Evolutionary conservation across 2,113 vertebrate species (phyloP), one percentile per base, ranked within the genome.

Genomic region (Cyphomyrus discorhynchus): DNA sequence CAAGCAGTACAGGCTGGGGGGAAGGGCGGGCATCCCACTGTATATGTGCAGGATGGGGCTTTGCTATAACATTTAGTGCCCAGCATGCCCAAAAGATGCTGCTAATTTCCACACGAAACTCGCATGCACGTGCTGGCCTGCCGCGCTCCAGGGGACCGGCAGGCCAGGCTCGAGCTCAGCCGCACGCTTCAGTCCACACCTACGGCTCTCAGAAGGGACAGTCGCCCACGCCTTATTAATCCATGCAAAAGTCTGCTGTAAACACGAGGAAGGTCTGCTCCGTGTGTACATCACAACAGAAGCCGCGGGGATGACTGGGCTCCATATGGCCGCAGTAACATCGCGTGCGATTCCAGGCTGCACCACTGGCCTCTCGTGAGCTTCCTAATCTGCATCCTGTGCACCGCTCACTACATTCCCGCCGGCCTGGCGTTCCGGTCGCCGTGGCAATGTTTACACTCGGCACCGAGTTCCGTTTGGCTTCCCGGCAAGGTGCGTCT

Each of bases 201-300:
- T 77, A 39, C 58, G 74, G 84, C 62, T 90, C 89, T 90, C 90
- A 86, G 87, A 89, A 90, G 91, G 90, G 93, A 92, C 90, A 27
- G 90, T 93, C 94, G 93, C 95, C 95, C 94, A 95, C 95, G 93
- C 93, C 50, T 87, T 91, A 94, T 91, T 95, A 96, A 96, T 96
- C 94, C 95, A 96, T 96, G 95, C 95, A 92, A 92, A 92, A 92
- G 92, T 92, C 93, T 93, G 92, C 91, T 94, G 94, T 90, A 95
- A 95, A 95, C 93, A 94, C 90, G 89, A 91, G 89, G 90, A 93
- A 90, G 88, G 88, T 90, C 53, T 91, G 82, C n/a, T 94, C 93
- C 94, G 93, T 95, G 94, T 93, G 94, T 93, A 94, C 93, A 93
- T 92, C 93, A 91, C 91, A 90, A 91, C 95, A 96, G 95, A 95